Conservation (phyloP, 2,797 vertebrate species). For the Benthosema pterotum region DNA sequence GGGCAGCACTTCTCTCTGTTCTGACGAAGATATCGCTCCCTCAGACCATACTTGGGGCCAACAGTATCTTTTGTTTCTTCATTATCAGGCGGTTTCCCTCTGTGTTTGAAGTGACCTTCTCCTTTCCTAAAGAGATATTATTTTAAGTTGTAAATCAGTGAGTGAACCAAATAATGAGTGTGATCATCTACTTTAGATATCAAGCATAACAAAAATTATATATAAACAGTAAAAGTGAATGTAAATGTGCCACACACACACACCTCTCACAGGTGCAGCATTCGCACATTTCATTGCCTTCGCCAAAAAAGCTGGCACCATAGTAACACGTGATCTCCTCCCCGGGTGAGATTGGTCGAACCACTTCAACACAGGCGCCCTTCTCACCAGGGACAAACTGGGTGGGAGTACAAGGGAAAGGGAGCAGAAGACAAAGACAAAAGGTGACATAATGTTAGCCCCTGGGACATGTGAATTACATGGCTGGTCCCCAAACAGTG, state of each 20-base stretch:
- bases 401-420: conserved; percentile 32
- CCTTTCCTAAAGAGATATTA: conserved; percentile 84
- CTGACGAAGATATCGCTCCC: conserved; percentile 87
- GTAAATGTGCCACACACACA: conserved; percentile 36
- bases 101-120: conserved; percentile 87
- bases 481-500: not conserved
- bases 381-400: conserved; percentile 92
- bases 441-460: conserved; percentile 22
- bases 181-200: not conserved
- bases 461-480: conserved; percentile 31
- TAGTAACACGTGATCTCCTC: conserved; percentile 97
- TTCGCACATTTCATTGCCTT: conserved; percentile 94
- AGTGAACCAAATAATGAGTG: not conserved
- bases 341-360: conserved; percentile 90
- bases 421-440: conserved; percentile 50
- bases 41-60: conserved; percentile 85
- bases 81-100: conserved; percentile 73
- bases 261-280: conserved; percentile 95
- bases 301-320: conserved; percentile 93
- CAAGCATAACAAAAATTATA: not conserved
- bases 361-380: conserved; percentile 89
- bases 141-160: not conserved
- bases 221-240: not conserved
- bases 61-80: conserved; percentile 68
- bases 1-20: conserved; percentile 78